Evolutionary conservation across 2,113 vertebrate species (phyloP), one percentile per base, ranked within the genome.

Genomic region (Panthera leo): DNA sequence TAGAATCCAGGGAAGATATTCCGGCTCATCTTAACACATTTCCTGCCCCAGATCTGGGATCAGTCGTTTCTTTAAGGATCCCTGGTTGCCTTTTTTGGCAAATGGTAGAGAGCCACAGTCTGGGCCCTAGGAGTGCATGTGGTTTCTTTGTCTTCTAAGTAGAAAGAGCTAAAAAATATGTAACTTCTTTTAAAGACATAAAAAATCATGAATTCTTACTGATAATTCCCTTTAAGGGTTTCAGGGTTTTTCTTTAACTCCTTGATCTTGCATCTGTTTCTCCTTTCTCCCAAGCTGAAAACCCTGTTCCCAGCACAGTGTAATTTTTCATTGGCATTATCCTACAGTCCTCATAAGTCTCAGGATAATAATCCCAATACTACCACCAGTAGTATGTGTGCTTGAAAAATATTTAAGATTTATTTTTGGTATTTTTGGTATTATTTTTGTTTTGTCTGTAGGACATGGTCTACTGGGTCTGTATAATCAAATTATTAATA

Each of bases 361-460:
- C 29, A 51, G 61, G 45, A 73, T 88, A 87, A 42, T 58, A 83
- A 63, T 36, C 19, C 16, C n/a, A 94, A 0, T 73, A n/a, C 21
- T 80, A 42, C 67, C 53, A 75, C 61, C n/a, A 95, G 14, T 48
- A 67, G 12, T 45, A 29, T 73, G 55, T 53, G 8, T 85, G 48
- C 94, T 86, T 78, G 68, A 90, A 90, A 39, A 55, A 84, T 65
- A 19, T 55, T 92, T 83, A 58, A 61, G 86, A 79, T 55, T 95
- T 75, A 12, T 67, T 86, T 65, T 85, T 39, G 14, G 14, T 85
- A 3, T 55, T n/a, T 76, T 76, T 36, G 36, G 36, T 36, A 36
- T 36, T 36, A 36, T 36, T 36, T 42, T n/a, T 51, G 23, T 67
- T 68, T 93, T 73, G 21, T 29, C 23, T 15, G 14, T 34, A 86